Evolutionary conservation across 2,113 vertebrate genomes (phyloP).

Genomic region (Patagioenas fasciata): DNA sequence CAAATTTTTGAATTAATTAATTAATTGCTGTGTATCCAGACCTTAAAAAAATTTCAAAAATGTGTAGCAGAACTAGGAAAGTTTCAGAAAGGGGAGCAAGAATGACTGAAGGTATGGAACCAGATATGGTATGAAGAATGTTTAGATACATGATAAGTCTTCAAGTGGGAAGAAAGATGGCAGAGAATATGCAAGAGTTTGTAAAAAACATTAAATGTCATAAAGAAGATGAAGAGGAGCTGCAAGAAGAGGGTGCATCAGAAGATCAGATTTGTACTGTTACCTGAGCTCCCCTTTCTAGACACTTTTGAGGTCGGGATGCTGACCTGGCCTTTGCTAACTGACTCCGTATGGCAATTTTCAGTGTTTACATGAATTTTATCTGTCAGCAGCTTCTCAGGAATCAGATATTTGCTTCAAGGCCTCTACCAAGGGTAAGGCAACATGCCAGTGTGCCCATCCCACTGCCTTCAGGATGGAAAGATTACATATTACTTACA

Average conservation of each 20-base stretch:
- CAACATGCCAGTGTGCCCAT: background rate
- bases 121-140: background rate
- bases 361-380: background rate
- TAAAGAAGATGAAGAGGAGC: background rate
- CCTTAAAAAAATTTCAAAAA: background rate
- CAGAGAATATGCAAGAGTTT: background rate
- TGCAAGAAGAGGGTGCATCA: background rate
- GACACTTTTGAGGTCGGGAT: background rate
- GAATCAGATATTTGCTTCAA: background rate
- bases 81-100: background rate
- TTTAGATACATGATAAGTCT: background rate
- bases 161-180: background rate
- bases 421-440: background rate
- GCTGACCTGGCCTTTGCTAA: background rate
- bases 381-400: background rate
- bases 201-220: background rate
- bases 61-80: background rate
- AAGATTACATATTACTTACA: background rate
- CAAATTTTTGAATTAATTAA: background rate
- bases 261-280: background rate
- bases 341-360: background rate
- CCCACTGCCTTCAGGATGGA: background rate
- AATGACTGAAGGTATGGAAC: background rate
- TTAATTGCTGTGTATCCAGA: background rate
- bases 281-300: background rate